Evolutionary conservation across 92 coral and sea anemone genomes (phyloP), one percentile per base, ranked within the genome.

Genomic region (Heliopora coerulea): DNA sequence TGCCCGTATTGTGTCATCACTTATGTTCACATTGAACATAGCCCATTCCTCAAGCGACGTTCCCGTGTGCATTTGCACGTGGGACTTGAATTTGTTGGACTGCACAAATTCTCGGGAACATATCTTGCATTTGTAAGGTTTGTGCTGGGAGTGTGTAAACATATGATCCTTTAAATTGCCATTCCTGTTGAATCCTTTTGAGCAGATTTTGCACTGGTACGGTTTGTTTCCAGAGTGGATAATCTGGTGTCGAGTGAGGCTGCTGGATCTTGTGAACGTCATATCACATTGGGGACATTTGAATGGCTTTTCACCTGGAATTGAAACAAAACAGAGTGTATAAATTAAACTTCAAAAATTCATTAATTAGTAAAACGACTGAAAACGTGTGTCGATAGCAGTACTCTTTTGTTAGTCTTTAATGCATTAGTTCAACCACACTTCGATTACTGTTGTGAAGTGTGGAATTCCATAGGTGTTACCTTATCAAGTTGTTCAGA

Each of bases 41-140:
- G 77, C 77, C 77, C 77, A 70, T 9, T 70, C 77, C 18, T 70
- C 77, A 14, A 70, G 63, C 4, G 63, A 52, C 0, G 77, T 50
- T 14, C 77, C 77, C 21, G 77, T 50, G 30, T 70, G 77, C 77
- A 70, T 70, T 33, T 70, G 77, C 0, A 70, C 77, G 35, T 70
- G 77, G 21, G 77, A 70, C 49, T 70, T 70, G 58, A 70, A 70
- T 63, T 70, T 70, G 77, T 70, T 70, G 12, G 77, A 70, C 77
- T 70, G 77, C 2, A 70, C 77, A 30, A 70, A 70, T 32, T 70
- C 77, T 1, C 77, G 62, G 23, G 77, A 34, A 14, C 77, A 70
- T 1, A 70, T 27, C 23, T 70, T 70, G 52, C 77, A 70, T 24
- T 70, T 70, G 63, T 70, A 70, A 1, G 77, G 77, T 33, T 70